Evolutionary conservation across 2,888 invertebrate species (phyloP), one percentile per base, ranked within the genome.

Genomic region (Cephalotes varians): DNA sequence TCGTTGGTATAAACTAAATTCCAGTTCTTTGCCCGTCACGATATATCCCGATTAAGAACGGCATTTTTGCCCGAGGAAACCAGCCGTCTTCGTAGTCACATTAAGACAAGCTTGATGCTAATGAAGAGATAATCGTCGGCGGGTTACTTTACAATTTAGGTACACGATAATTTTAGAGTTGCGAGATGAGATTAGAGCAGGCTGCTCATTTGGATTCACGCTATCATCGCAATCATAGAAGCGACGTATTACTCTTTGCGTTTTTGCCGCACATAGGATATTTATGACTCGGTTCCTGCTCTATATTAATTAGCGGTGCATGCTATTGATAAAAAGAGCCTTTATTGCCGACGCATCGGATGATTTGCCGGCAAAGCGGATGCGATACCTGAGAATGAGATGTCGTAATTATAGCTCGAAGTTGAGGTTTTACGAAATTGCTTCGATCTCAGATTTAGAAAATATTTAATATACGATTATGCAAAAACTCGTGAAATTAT

Each of bases 41-140:
- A 40, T 73, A 40, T 15, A 21, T 40, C 2, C 28, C 21, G 73
- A 73, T 31, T 58, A 72, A 72, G 72, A n/a, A 6, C 28, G 58
- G 28, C 31, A 37, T 72, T 72, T 72, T 72, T 72, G 58, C 58
- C n/a, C n/a, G n/a, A 40, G 18, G 5, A 40, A 72, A 72, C 28
- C 72, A 40, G 72, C 58, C n/a, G 40, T 28, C 40, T 40, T 28
- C 40, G 28, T 58, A 72, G 37, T 34, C 54, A 15, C 31, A 60
- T 58, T 40, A 58, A 73, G 58, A 72, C 58, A 58, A 40, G 40
- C 31, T 31, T 7, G 21, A 60, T 44, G 28, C 28, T 60, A 60
- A 73, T 73, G 15, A 73, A 60, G 40, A 73, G 31, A 58, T 58
- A n/a, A 44, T 40, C 60, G 7, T 28, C 7, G 31, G 7, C 15